A percentile compares a stretch with the other conserved stretches of the same genome.
Conservation (phyloP, 1,140 invertebrate species). For the Anthonomus grandis region DNA sequence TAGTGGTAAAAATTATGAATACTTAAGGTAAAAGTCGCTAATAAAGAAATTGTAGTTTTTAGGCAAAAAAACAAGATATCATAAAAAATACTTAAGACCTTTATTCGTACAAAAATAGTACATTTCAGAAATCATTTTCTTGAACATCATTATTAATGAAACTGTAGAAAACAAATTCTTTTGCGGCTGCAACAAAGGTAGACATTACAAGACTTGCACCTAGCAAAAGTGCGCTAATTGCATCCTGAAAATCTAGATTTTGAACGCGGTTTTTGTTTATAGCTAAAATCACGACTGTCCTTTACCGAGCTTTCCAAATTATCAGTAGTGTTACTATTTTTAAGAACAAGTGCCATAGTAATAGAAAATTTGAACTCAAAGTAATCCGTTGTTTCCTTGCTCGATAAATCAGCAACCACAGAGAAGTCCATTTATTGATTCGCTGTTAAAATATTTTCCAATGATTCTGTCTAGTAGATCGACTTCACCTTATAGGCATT, state of each 20-base stretch:
- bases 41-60: not conserved
- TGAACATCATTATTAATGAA: not conserved
- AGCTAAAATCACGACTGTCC: not conserved
- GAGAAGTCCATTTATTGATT: not conserved
- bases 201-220: not conserved
- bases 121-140: not conserved
- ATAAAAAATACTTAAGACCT: not conserved
- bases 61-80: not conserved
- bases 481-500: no score
- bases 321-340: not conserved
- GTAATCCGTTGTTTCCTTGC: not conserved
- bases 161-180: not conserved
- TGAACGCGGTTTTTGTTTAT: not conserved
- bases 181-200: not conserved
- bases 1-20: not conserved
- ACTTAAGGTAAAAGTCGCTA: not conserved
- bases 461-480: no score
- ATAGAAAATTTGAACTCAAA: not conserved
- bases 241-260: not conserved
- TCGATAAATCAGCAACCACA: conserved; percentile 1
- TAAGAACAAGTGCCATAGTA: not conserved
- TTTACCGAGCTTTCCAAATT: not conserved
- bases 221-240: not conserved
- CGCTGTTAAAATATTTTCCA: no score
- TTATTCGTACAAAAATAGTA: not conserved